These are phyloP conservation scores for Parnassius apollo DNA, from an alignment of 2,888 invertebrate genomes.

Conservation along the genomic window DNA sequence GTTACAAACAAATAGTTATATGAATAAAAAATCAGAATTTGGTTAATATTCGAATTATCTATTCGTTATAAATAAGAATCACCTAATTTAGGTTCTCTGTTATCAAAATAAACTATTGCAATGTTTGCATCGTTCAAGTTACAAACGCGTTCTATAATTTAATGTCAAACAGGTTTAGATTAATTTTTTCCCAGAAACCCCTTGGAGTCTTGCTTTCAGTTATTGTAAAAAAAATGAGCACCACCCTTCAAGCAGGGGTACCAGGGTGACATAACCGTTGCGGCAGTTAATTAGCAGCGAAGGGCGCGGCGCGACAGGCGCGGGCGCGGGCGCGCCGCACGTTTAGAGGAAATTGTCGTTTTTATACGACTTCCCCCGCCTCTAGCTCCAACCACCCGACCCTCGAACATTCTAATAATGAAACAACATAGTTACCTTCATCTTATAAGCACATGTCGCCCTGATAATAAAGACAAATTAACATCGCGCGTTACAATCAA, in stretches of 20 bases:
- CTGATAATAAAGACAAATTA: constrained; percentile 72
- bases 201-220: constrained; percentile 21
- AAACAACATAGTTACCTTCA: constrained; percentile 73
- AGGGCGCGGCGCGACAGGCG: constrained; percentile 76
- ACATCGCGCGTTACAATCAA: constrained; percentile 53
- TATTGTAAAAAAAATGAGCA: constrained; percentile 50
- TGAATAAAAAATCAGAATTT: too few relatives aligned
- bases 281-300: constrained; percentile 77
- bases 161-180: not conserved
- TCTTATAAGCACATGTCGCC: constrained; percentile 73
- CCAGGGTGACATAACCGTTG: constrained; percentile 78
- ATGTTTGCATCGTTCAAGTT: too few relatives aligned
- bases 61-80: too few relatives aligned
- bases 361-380: constrained; percentile 75
- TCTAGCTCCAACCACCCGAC: constrained; percentile 43
- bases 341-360: constrained; percentile 80
- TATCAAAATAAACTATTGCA: too few relatives aligned
- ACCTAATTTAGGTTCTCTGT: too few relatives aligned
- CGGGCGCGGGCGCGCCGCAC: constrained; percentile 74
- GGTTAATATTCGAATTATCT: too few relatives aligned
- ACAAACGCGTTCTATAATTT: too few relatives aligned
- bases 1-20: too few relatives aligned
- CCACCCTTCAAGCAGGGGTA: constrained; percentile 66
- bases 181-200: constrained; percentile 12
- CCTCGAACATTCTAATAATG: constrained; percentile 68